These are phyloP conservation scores for Amphiura filiformis DNA, from an alignment of 35 echinoderm and acorn worm genomes.

Conservation along the genomic window DNA sequence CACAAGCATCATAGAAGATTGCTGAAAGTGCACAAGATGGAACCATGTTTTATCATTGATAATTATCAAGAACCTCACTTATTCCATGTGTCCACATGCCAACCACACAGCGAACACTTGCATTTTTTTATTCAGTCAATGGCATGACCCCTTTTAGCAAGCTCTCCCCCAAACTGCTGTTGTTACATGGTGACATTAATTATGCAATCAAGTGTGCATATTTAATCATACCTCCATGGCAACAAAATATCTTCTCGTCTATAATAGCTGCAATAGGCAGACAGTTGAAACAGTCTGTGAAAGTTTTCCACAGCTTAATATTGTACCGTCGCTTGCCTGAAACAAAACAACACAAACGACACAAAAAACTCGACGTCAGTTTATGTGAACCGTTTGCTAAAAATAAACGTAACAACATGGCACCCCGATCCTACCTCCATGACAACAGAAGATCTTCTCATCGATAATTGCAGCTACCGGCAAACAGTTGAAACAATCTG, in stretches of 20 bases:
- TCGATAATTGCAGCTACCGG: conserved; percentile 90
- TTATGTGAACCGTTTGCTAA: background rate
- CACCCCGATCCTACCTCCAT: conserved; percentile 65
- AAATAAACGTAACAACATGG: too few species aligned
- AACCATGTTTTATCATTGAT: too few species aligned
- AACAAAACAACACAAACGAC: conserved; percentile 17
- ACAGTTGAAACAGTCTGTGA: conserved; percentile 98
- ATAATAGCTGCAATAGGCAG: conserved; percentile 95
- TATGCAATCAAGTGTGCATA: too few species aligned
- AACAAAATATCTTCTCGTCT: conserved; percentile 99
- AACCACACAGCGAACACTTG: background rate
- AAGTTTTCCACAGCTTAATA: conserved; percentile 93
- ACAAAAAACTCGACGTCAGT: background rate
- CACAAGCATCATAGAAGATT: too few species aligned
- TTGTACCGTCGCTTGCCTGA: conserved; percentile 97
- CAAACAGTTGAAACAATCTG: too few species aligned
- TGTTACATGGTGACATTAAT: too few species aligned
- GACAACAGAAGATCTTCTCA: conserved; percentile 99
- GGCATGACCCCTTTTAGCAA: too few species aligned
- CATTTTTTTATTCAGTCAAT: background rate
- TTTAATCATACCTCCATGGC: conserved; percentile 80
- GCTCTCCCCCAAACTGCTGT: too few species aligned
- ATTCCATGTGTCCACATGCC: background rate
- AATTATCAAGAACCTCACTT: too few species aligned
- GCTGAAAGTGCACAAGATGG: too few species aligned